phyloP scores from a whole-genome alignment of 2,888 invertebrate species.

The Platynereis dumerilii region DNA sequence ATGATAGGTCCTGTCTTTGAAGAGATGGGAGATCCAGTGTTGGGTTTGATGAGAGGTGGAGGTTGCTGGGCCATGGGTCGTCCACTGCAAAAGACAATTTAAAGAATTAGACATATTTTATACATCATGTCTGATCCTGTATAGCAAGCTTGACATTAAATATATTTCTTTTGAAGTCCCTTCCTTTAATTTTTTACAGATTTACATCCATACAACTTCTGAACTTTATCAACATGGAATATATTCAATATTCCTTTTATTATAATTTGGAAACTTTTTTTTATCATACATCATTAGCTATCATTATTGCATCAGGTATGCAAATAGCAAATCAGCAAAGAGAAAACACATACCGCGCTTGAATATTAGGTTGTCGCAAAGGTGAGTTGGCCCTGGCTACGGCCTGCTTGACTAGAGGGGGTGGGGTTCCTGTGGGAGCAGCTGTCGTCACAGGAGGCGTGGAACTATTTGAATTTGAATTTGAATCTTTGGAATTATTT shows the following conservation, averaged over 20 bases:
- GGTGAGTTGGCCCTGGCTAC: background rate
- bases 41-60: slow-evolving; percentile 8
- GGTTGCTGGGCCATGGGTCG: slow-evolving; percentile 5
- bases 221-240: background rate
- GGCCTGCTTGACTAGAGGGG: slow-evolving; percentile 7
- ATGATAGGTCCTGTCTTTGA: background rate
- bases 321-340: too few relatives aligned
- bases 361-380: background rate
- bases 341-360: too few relatives aligned
- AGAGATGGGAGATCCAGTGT: slow-evolving; percentile 1
- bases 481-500: background rate
- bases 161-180: too few relatives aligned
- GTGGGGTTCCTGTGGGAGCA: background rate
- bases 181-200: too few relatives aligned
- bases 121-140: too few relatives aligned
- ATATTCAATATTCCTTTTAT: too few relatives aligned
- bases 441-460: background rate
- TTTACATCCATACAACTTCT: background rate
- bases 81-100: background rate
- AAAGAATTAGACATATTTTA: background rate
- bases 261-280: too few relatives aligned
- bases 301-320: too few relatives aligned
- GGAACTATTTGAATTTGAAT: background rate
- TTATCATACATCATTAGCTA: too few relatives aligned
- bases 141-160: too few relatives aligned